Conservation (phyloP, 2,113 vertebrate genomes). For the Aphyosemion australe region DNA sequence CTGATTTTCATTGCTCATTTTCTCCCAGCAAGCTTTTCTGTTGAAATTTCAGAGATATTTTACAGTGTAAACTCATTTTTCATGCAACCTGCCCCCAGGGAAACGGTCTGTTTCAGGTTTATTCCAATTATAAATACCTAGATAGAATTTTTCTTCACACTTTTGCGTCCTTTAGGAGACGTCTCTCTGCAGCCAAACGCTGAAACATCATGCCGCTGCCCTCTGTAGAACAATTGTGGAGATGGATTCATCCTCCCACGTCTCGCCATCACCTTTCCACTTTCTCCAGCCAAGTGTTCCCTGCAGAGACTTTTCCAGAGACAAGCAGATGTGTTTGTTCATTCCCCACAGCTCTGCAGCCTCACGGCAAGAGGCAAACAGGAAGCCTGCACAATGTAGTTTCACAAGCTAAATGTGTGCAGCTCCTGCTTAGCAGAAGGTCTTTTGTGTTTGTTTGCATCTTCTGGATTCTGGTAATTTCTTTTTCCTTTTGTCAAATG, state of each 20-base stretch:
- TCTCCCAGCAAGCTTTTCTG: too few species aligned
- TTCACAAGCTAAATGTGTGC: too few species aligned
- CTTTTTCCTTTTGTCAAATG: not conserved
- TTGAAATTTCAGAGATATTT: too few species aligned
- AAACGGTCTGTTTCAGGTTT: too few species aligned
- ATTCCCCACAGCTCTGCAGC: conserved; percentile 35
- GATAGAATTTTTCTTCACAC: not conserved
- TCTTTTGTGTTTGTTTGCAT: not conserved
- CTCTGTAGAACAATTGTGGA: conserved; percentile 36
- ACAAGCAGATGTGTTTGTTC: conserved; percentile 52
- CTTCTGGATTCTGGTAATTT: not conserved
- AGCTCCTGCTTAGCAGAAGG: not conserved
- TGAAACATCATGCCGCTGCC: conserved; percentile 19
- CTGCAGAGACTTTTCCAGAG: conserved; percentile 33
- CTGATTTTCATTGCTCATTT: too few species aligned
- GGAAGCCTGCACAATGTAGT: not conserved
- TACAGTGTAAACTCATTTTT: too few species aligned
- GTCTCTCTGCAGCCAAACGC: conserved; percentile 12
- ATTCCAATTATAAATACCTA: too few species aligned
- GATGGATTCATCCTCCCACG: conserved; percentile 53
- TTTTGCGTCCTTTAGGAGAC: not conserved
- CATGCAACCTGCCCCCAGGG: too few species aligned
- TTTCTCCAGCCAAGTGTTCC: conserved; percentile 31
- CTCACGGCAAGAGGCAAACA: conserved; percentile 21
- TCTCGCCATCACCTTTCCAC: conserved; percentile 38